phyloP scores from a whole-genome alignment of 2,113 vertebrate genomes.

The Datnioides undecimradiatus region DNA sequence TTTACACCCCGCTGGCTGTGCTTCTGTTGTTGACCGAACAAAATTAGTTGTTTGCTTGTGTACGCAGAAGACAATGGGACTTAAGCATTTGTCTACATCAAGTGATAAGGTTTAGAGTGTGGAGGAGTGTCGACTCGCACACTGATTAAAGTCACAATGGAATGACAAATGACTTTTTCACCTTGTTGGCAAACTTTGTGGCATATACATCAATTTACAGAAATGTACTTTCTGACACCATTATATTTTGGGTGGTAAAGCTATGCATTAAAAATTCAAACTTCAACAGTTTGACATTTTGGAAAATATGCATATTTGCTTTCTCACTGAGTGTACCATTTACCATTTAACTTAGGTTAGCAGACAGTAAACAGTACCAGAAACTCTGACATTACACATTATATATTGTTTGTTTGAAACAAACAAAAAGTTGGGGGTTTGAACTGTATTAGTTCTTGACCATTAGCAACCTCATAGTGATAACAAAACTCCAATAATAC shows the following conservation, averaged over 20 bases:
- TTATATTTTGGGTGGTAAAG: not conserved
- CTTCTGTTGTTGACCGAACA: slow-evolving; percentile 53
- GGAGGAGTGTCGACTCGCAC: not conserved
- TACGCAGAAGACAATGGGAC: slow-evolving; percentile 29
- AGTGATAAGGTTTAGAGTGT: slow-evolving; percentile 42
- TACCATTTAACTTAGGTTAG: too few relatives aligned
- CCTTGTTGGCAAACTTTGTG: not conserved
- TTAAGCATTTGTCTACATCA: slow-evolving; percentile 48
- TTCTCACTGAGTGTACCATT: not conserved
- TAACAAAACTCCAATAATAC: not conserved
- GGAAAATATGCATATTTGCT: not conserved
- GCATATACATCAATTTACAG: not conserved
- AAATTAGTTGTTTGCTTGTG: slow-evolving; percentile 66
- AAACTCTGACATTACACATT: not conserved
- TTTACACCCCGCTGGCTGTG: slow-evolving; percentile 48
- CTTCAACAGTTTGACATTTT: not conserved
- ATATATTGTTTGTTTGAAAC: slow-evolving; percentile 1
- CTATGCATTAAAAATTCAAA: not conserved
- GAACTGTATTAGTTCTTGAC: not conserved
- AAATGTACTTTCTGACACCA: not conserved
- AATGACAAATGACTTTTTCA: slow-evolving; percentile 14
- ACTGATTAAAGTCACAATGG: slow-evolving; percentile 8
- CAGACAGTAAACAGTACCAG: too few relatives aligned
- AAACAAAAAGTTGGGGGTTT: not conserved
- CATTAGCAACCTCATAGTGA: not conserved